phyloP scores from a whole-genome alignment of 2,113 vertebrate genomes.

The Microcebus griseorufus region DNA sequence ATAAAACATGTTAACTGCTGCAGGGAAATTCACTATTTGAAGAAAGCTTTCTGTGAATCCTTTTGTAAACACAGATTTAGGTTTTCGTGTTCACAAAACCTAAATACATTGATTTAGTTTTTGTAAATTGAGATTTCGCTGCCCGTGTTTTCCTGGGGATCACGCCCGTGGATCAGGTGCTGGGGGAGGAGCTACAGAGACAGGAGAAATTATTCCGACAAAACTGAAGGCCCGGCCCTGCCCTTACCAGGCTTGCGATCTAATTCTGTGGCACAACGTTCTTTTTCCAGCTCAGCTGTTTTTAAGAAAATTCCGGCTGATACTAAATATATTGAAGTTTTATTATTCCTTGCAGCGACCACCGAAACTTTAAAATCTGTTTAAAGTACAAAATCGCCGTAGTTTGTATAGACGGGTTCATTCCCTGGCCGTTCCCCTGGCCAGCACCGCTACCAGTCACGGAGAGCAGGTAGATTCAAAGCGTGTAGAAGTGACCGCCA shows the following conservation, averaged over 20 bases:
- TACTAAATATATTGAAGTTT: background rate
- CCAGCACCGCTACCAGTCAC: fast-evolving
- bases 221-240: background rate
- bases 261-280: background rate
- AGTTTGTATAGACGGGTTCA: background rate
- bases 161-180: background rate
- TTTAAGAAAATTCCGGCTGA: background rate
- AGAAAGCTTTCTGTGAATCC: background rate
- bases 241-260: background rate
- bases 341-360: background rate
- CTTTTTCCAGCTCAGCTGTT: background rate
- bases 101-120: background rate
- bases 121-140: background rate
- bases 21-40: background rate
- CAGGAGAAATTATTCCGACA: background rate
- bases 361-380: background rate
- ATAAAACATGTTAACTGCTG: background rate
- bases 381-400: background rate
- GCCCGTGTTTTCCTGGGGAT: background rate
- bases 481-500: fast-evolving
- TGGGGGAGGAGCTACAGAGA: background rate
- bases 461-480: background rate
- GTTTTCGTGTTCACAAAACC: background rate
- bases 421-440: background rate
- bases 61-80: background rate